A percentile compares a stretch with the other conserved stretches of the same genome.
Conservation (phyloP, 2,113 vertebrate species). For the Pseudorectes ferrugineus region DNA sequence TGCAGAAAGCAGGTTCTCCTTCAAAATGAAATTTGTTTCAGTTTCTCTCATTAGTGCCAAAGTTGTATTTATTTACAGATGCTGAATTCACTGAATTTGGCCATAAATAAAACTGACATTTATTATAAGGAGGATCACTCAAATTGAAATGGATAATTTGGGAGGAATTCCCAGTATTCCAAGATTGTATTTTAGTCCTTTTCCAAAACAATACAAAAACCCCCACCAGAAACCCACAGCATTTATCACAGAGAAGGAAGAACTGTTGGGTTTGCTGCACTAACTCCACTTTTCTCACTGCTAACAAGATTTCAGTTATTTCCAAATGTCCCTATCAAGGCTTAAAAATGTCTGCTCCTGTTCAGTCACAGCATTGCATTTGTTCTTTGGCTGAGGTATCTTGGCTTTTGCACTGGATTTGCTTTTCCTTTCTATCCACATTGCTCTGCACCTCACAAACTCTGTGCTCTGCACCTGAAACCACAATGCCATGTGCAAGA, state of each 20-base stretch:
- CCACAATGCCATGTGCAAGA: background rate
- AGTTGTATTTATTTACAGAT: background rate
- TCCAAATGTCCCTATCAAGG: background rate
- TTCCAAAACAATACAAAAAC: background rate
- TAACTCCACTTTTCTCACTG: background rate
- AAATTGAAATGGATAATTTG: background rate
- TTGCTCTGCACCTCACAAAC: background rate
- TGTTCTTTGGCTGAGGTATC: background rate
- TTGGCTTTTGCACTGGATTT: background rate
- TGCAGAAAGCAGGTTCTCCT: background rate
- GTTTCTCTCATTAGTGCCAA: background rate
- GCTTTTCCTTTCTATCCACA: background rate
- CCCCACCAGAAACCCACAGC: background rate
- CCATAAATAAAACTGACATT: background rate
- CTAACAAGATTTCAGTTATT: background rate
- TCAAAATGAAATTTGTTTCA: background rate
- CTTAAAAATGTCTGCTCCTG: background rate
- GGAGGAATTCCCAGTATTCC: background rate
- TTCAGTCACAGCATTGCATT: background rate
- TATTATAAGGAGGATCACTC: background rate
- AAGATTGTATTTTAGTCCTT: background rate
- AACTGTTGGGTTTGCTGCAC: background rate
- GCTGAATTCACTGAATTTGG: background rate
- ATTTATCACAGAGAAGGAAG: background rate
- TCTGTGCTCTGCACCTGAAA: background rate